Evolutionary conservation across 2,888 invertebrate species (phyloP).

Genomic region (Trichopria drosophilae): DNA sequence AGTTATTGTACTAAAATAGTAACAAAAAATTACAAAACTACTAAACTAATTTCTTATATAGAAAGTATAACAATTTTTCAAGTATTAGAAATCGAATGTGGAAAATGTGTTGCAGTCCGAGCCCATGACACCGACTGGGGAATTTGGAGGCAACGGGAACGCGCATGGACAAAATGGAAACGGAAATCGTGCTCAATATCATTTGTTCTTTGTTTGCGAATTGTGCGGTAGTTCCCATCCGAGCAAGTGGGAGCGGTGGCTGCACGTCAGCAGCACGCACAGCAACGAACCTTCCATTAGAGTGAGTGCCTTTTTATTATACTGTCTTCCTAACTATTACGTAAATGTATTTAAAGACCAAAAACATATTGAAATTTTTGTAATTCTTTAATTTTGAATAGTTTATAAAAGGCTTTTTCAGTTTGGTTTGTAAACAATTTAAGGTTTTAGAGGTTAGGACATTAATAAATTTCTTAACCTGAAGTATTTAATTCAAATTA

Average conservation of each 20-base stretch:
- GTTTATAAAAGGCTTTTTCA: no score
- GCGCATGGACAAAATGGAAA: constrained; percentile 45
- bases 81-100: no score
- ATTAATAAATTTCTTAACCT: no score
- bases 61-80: not conserved
- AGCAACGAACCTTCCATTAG: constrained; percentile 53
- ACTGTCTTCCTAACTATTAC: not conserved
- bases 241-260: constrained; percentile 61
- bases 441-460: no score
- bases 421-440: no score
- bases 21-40: no score
- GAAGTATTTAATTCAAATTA: constrained; percentile 6
- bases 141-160: constrained; percentile 37
- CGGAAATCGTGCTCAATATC: constrained; percentile 54
- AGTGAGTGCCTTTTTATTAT: constrained; percentile 34
- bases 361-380: not conserved
- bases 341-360: no score
- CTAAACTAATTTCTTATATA: not conserved
- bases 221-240: constrained; percentile 59
- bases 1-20: no score
- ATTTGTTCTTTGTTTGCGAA: constrained; percentile 59
- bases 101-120: constrained; percentile 41
- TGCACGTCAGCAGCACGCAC: constrained; percentile 58
- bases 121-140: constrained; percentile 38
- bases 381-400: no score